A percentile compares a stretch with the other conserved stretches of the same genome.
phyloP scores from a whole-genome alignment of 1,140 invertebrate genomes.

The Eupristina koningsbergeri region DNA sequence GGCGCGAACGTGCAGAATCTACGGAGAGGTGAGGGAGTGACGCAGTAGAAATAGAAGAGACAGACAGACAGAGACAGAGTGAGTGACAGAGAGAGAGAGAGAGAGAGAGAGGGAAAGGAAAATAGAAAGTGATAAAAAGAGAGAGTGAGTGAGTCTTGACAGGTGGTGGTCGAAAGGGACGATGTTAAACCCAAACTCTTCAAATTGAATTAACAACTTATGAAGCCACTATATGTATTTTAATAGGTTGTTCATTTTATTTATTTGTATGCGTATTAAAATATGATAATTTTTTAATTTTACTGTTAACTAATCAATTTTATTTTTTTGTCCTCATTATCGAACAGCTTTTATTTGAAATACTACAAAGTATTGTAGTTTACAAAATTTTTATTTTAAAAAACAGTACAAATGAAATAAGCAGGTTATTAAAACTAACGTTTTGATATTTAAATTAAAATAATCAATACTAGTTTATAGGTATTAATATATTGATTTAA shows the following conservation, averaged over 20 bases:
- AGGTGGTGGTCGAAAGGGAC: conserved; percentile 57
- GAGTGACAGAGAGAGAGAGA: neutral
- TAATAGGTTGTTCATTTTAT: neutral
- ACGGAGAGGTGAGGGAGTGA: too few species aligned
- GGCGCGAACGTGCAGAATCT: neutral
- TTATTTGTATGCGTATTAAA: neutral
- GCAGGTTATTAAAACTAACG: too few species aligned
- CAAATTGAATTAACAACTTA: conserved; percentile 61
- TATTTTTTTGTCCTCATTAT: too few species aligned
- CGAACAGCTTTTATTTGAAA: too few species aligned
- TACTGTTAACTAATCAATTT: too few species aligned
- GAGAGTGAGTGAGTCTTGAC: conserved; percentile 18
- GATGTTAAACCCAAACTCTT: conserved; percentile 52
- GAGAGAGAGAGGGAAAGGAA: conserved; percentile 3
- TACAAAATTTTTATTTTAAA: too few species aligned
- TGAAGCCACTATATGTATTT: conserved; percentile 54
- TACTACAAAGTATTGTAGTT: too few species aligned
- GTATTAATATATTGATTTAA: too few species aligned
- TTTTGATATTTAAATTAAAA: too few species aligned
- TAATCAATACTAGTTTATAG: too few species aligned
- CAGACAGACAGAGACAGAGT: neutral
- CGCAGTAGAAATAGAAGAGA: too few species aligned
- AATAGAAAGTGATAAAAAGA: neutral
- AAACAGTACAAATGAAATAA: too few species aligned
- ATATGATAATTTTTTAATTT: neutral